Base-by-base conservation (phyloP, 2,888 invertebrate genomes). In the Apodemia mormo region DNA sequence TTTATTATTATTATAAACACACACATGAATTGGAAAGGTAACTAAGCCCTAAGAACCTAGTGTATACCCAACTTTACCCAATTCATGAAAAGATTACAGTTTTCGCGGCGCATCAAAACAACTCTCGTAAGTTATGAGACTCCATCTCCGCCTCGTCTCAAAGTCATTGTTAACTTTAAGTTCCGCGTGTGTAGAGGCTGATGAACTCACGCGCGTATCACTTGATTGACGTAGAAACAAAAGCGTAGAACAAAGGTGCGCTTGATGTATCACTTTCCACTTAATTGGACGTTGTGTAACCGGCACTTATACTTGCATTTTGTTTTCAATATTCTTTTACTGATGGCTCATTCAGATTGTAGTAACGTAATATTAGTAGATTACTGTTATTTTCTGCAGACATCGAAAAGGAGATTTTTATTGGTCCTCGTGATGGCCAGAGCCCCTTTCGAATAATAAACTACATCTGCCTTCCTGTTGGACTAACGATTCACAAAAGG, bases 151-250 rank as follows among this genome's bases (percentile, higher is more conserved):
- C 67, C 72, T 71, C 73, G 66, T 75, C 74, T 75, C 73, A 64
- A 64, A 64, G 61, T 64, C 75, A 74, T 75, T 76, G 76, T 75
- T 76, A 73, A 75, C 72, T 72, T 74, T 74, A 71, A 71, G 72
- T 73, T 67, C 70, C 68, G 69, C 72, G 78, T 79, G 78, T 78
- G 75, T 66, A 54, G 72, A 65, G 68, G 76, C 71, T 76, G 70
- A 12, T 30, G 78, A 78, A 70, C 78, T 70, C 54, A 40, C 52
- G 58, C 54, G 71, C 66, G 68, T 61, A 70, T 40, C 43, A 61
- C 40, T 70, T 76, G 74, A 75, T 75, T 73, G 73, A 73, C 71
- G 72, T 72, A 71, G 73, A 73, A 73, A 78, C 77, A 76, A 76
- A 77, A 75, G 72, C 68, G 72, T 71, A 68, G 72, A 73, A 76